Percentiles rank a stretch among this genome's conserved stretches.
Evolutionary conservation across 2,797 vertebrate species (phyloP).

Genomic region (Xiphorhynchus erythropygius): DNA sequence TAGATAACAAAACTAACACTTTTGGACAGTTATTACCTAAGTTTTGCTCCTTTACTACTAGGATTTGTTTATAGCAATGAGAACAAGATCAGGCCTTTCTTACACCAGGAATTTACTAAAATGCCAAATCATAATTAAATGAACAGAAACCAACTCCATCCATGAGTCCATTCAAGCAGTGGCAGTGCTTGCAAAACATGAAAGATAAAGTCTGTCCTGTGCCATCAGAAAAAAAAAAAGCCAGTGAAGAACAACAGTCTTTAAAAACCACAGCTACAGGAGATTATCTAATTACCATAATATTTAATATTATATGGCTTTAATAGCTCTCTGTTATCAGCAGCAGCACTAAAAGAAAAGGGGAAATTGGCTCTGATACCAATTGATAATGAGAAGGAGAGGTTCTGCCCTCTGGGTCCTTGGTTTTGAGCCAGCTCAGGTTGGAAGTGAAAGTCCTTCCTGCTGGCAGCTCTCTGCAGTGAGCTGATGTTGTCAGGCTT

Average conservation of each 20-base stretch:
- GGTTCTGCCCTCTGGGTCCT: background rate
- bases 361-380: background rate
- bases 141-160: background rate
- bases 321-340: slow-evolving; percentile 35
- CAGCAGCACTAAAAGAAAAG: slow-evolving; percentile 8
- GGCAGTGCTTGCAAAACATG: background rate
- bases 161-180: background rate
- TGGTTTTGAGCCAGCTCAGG: slow-evolving; percentile 15
- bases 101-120: background rate
- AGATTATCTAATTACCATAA: slow-evolving; percentile 27
- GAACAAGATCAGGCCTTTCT: background rate
- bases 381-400: background rate
- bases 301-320: slow-evolving; percentile 19
- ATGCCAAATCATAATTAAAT: background rate
- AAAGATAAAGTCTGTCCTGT: background rate
- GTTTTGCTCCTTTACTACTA: background rate
- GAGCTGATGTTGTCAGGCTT: background rate
- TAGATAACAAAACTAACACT: background rate
- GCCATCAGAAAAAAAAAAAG: background rate
- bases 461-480: background rate
- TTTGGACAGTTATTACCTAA: background rate
- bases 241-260: background rate
- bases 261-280: background rate
- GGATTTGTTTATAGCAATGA: background rate
- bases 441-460: background rate